phyloP scores from a whole-genome alignment of 92 coral and sea anemone species.

The Porites evermanni region DNA sequence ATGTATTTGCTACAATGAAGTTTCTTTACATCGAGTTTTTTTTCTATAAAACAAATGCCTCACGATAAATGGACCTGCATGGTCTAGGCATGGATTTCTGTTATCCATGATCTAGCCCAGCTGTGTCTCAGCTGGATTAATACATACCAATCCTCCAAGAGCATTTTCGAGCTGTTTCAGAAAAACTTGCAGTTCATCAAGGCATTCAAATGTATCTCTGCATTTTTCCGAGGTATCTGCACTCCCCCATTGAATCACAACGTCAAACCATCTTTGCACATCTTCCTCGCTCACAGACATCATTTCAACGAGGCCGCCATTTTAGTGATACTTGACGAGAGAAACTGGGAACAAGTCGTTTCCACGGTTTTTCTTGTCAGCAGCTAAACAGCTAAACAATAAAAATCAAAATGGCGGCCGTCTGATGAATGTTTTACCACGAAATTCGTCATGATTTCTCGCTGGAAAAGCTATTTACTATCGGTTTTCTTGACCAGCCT shows the following conservation, averaged over 20 bases:
- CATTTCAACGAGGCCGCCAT: slow-evolving; percentile 40
- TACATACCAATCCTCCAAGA: slow-evolving; percentile 62
- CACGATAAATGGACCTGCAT: no score
- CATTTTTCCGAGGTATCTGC: slow-evolving; percentile 28
- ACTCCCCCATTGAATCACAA: slow-evolving; percentile 55
- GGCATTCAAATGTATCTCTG: slow-evolving; percentile 28
- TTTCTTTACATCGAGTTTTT: no score
- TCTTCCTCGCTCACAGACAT: slow-evolving; percentile 77
- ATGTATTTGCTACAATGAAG: no score
- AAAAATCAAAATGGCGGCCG: slow-evolving; percentile 57
- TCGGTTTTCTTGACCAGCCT: slow-evolving; percentile 16
- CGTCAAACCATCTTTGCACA: slow-evolving; percentile 73
- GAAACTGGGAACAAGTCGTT: not conserved
- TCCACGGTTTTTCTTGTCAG: not conserved
- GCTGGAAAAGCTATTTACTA: slow-evolving; percentile 28
- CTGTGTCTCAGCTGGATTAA: not conserved
- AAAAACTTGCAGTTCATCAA: slow-evolving; percentile 53
- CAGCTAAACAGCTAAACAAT: not conserved
- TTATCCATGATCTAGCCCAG: no score
- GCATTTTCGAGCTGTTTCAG: slow-evolving; percentile 57
- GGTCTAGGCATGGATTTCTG: no score
- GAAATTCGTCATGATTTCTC: slow-evolving; percentile 23
- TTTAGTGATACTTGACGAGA: not conserved
- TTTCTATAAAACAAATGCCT: no score
- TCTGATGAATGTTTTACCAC: not conserved